phyloP scores from a whole-genome alignment of 1,140 invertebrate genomes.

The Streblospio benedicti region DNA sequence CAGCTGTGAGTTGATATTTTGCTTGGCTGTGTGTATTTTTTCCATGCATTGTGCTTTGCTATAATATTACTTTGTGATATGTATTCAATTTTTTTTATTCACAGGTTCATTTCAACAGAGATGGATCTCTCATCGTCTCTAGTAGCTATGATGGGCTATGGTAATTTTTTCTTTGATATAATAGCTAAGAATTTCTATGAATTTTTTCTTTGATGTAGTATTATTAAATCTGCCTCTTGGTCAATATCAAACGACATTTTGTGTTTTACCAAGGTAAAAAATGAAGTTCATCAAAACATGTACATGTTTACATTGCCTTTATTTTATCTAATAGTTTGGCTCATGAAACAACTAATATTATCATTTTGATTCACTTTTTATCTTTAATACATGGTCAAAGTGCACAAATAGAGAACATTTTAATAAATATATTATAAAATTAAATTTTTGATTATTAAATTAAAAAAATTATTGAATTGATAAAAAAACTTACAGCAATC shows the following conservation, averaged over 20 bases:
- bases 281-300: too few relatives aligned
- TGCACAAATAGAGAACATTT: too few relatives aligned
- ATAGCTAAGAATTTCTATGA: background rate
- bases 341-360: background rate
- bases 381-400: too few relatives aligned
- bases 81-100: background rate
- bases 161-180: constrained; percentile 1
- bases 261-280: too few relatives aligned
- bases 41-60: background rate
- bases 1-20: constrained; percentile 54
- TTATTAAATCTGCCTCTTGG: too few relatives aligned
- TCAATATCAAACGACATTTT: too few relatives aligned
- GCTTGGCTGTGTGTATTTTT: background rate
- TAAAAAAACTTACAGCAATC: too few relatives aligned
- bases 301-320: too few relatives aligned
- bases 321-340: background rate
- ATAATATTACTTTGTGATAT: background rate
- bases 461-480: too few relatives aligned
- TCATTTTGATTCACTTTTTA: background rate
- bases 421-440: too few relatives aligned
- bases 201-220: background rate
- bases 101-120: constrained; percentile 81
- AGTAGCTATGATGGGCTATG: constrained; percentile 94
- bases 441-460: too few relatives aligned
- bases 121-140: constrained; percentile 95